These are phyloP conservation scores for Pseudomyrmex flavicornis DNA, from an alignment of 1,140 invertebrate genomes.

Conservation along the genomic window DNA sequence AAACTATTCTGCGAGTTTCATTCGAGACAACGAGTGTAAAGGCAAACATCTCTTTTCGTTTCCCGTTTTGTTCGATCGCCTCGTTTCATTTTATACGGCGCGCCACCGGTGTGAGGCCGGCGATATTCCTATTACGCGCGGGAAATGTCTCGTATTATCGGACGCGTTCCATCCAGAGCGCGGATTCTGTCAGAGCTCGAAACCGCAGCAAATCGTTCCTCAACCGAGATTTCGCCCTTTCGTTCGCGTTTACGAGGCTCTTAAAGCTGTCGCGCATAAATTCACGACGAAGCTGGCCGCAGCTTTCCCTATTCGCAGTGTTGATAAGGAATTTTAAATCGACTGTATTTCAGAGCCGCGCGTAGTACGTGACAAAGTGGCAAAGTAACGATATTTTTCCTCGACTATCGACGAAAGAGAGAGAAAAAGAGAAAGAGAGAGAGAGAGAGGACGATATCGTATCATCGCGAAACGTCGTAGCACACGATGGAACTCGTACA, in stretches of 20 bases:
- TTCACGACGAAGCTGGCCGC: not conserved
- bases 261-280: slow-evolving; percentile 38
- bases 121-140: slow-evolving; percentile 19
- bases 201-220: slow-evolving; percentile 28
- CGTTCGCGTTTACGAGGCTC: slow-evolving; percentile 32
- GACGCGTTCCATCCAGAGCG: not conserved
- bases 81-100: slow-evolving; percentile 13
- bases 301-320: not conserved
- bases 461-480: not conserved
- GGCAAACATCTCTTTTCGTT: not conserved
- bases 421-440: no score
- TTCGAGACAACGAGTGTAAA: not conserved
- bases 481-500: not conserved
- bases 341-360: not conserved
- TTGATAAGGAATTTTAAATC: slow-evolving; percentile 45
- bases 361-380: not conserved
- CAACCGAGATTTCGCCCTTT: slow-evolving; percentile 14
- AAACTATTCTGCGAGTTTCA: not conserved
- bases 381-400: not conserved
- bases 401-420: not conserved
- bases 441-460: not conserved
- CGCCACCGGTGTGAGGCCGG: not conserved
- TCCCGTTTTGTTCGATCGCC: not conserved
- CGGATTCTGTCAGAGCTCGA: not conserved
- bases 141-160: slow-evolving; percentile 34